These are phyloP conservation scores for Himalopsyche kuldschensis DNA, from an alignment of 2,888 invertebrate genomes.

Conservation along the genomic window DNA sequence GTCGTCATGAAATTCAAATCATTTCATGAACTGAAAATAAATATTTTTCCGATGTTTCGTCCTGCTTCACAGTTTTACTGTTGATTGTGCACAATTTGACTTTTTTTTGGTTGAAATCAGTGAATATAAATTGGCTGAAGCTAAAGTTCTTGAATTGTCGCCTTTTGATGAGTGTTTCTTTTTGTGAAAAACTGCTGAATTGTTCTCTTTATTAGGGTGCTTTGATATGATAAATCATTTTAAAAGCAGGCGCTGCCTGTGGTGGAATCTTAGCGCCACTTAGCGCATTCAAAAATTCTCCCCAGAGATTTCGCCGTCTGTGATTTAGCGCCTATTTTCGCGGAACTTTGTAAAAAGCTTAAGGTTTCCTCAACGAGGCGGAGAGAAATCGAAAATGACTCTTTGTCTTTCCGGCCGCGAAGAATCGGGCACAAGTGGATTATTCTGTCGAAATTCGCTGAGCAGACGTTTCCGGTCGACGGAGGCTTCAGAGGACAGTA, in stretches of 20 bases:
- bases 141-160: neutral
- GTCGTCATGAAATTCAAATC: too few species aligned
- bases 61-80: too few species aligned
- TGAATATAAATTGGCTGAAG: too few species aligned
- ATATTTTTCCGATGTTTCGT: too few species aligned
- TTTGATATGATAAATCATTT: neutral
- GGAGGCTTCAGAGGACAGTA: neutral
- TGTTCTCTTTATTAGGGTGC: neutral
- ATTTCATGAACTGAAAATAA: too few species aligned
- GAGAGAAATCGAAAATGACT: neutral
- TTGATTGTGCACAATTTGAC: too few species aligned
- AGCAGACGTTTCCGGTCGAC: neutral
- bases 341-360: neutral
- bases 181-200: neutral
- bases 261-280: neutral
- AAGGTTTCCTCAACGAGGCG: neutral
- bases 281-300: neutral
- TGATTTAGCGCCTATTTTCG: neutral
- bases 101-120: too few species aligned
- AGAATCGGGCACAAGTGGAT: neutral
- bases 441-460: neutral
- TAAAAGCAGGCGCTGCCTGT: neutral
- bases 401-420: neutral
- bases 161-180: neutral
- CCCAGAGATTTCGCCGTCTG: neutral